These are phyloP conservation scores for Clarias macrocephalus DNA, from an alignment of 2,113 vertebrate species.

Conservation along the genomic window DNA sequence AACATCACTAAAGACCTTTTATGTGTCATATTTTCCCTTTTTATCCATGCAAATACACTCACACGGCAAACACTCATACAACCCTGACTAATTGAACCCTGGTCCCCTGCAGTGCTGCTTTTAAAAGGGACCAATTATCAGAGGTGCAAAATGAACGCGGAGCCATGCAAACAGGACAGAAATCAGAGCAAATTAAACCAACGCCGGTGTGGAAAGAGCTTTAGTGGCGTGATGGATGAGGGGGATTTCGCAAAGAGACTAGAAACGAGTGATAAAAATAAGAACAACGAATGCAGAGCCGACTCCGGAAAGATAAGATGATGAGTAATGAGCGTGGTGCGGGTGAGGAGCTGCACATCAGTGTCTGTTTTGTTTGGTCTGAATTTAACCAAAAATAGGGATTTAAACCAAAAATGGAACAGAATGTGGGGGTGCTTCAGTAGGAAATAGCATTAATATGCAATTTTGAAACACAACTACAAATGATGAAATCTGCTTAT, in stretches of 20 bases:
- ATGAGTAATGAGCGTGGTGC: conserved; percentile 51
- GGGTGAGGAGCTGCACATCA: conserved; percentile 34
- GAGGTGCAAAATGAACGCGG: conserved; percentile 53
- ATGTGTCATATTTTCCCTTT: background rate
- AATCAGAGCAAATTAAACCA: conserved; percentile 64
- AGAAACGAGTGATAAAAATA: conserved; percentile 56
- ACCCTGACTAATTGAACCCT: background rate
- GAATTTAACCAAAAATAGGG: background rate
- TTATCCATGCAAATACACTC: background rate
- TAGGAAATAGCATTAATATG: too few relatives aligned
- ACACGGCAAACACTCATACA: background rate
- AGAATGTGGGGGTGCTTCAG: background rate
- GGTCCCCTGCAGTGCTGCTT: conserved; percentile 34
- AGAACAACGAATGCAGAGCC: conserved; percentile 30
- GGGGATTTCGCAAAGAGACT: conserved; percentile 52
- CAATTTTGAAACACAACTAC: background rate
- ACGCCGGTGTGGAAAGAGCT: conserved; percentile 47
- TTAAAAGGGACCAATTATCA: conserved; percentile 57
- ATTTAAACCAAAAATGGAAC: background rate
- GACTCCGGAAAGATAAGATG: conserved; percentile 51
- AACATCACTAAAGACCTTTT: background rate
- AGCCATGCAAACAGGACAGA: conserved; percentile 50
- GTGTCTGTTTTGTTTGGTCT: background rate
- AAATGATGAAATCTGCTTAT: background rate
- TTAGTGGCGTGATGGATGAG: conserved; percentile 51